Conservation (phyloP, 1,140 invertebrate species). For the Sitophilus oryzae region DNA sequence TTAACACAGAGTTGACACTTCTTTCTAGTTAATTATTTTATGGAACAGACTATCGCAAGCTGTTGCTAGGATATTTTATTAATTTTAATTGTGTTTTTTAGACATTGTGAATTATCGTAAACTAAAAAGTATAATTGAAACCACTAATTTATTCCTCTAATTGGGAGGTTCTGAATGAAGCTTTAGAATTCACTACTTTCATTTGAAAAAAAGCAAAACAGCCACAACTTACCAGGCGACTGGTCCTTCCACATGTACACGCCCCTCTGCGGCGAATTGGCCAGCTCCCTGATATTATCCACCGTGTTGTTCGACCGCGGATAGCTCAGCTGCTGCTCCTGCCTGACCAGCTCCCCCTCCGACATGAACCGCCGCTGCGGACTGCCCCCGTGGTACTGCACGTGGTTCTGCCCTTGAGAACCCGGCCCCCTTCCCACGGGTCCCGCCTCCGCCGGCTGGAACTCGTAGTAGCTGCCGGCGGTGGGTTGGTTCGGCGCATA, state of each 20-base stretch:
- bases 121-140: too few species aligned
- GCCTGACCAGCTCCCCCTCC: slow-evolving; percentile 76
- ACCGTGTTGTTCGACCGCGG: slow-evolving; percentile 56
- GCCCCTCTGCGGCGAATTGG: slow-evolving; percentile 75
- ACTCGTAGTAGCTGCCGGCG: slow-evolving; percentile 40
- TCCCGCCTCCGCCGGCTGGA: slow-evolving; percentile 38
- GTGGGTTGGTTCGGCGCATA: slow-evolving; percentile 41
- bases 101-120: too few species aligned
- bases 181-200: too few species aligned
- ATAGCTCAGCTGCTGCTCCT: slow-evolving; percentile 52
- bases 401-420: slow-evolving; percentile 37
- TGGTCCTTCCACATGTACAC: slow-evolving; percentile 81
- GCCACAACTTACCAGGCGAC: slow-evolving; percentile 45
- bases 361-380: slow-evolving; percentile 80
- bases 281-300: slow-evolving; percentile 67
- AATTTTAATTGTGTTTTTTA: too few species aligned
- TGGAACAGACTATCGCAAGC: too few species aligned
- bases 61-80: too few species aligned
- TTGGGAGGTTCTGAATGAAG: too few species aligned
- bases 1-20: too few species aligned
- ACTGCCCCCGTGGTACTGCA: slow-evolving; percentile 51
- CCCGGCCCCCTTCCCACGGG: slow-evolving; percentile 37
- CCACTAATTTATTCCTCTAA: too few species aligned
- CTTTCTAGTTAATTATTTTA: too few species aligned
- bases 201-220: not conserved